Base-by-base conservation (phyloP, 1,140 invertebrate species). In the Dysdera silvatica region DNA sequence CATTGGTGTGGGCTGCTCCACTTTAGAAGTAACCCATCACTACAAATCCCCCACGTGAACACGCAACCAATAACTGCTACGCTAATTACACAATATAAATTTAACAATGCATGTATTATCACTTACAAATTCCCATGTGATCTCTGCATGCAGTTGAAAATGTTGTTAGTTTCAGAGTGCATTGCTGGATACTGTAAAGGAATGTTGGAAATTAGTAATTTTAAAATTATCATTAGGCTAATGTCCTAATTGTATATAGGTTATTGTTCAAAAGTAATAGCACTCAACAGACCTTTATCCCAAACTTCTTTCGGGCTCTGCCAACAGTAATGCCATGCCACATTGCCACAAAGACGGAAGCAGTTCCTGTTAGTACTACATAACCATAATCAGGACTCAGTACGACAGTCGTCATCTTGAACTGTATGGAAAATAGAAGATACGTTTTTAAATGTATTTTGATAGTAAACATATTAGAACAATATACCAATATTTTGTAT, bases 61-160 rank as follows among this genome's bases (percentile, higher is more conserved):
- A n/a, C n/a, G n/a, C n/a, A n/a, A n/a, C n/a, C n/a, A n/a, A n/a
- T n/a, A n/a, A n/a, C n/a, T n/a, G n/a, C n/a, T n/a, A n/a, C n/a
- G n/a, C n/a, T n/a, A n/a, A n/a, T n/a, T n/a, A n/a, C n/a, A n/a
- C n/a, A n/a, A n/a, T n/a, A n/a, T n/a, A n/a, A n/a, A n/a, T n/a
- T n/a, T n/a, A n/a, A n/a, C n/a, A n/a, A n/a, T n/a, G n/a, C n/a
- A n/a, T n/a, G n/a, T n/a, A n/a, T 28, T 10, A 56, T 33, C 16
- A 70, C 75, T 75, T 74, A 80, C 78, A 76, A 79, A 65, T 81
- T 80, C 69, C 80, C 79, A 69, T 81, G 80, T 29, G 78, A 78
- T 66, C 80, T 73, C 62, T 75, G 74, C 47, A 76, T 72, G 55
- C 74, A 76, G 69, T 76, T 76, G 63, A 76, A 76, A 23, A 68